These are phyloP conservation scores for Clupea harengus DNA, from an alignment of 2,113 vertebrate genomes.

Conservation along the genomic window DNA sequence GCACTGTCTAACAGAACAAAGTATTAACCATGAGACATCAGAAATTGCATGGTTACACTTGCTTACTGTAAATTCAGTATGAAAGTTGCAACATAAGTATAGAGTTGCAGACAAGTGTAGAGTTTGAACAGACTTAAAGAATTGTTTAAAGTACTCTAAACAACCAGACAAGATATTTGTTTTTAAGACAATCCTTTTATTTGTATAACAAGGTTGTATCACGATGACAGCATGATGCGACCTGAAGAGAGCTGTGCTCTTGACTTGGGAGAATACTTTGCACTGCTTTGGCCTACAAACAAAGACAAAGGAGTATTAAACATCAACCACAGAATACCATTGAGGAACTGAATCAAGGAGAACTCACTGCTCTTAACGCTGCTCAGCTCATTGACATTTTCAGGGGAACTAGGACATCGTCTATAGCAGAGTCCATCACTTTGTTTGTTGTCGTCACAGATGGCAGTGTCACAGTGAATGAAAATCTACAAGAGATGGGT, in stretches of 20 bases:
- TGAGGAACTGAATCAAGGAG: not conserved
- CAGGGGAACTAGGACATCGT: conserved; percentile 43
- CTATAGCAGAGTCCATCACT: conserved; percentile 47
- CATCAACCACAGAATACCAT: not conserved
- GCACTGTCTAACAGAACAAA: too few species aligned
- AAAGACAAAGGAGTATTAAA: not conserved
- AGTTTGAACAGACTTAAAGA: too few species aligned
- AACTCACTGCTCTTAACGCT: not conserved
- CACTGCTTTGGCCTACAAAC: not conserved
- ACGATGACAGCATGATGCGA: not conserved
- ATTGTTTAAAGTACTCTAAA: too few species aligned
- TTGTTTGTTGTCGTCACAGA: conserved; percentile 58
- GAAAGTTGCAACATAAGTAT: too few species aligned
- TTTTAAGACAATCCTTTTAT: not conserved
- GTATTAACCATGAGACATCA: too few species aligned
- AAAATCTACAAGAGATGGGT: conserved; percentile 50
- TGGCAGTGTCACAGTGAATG: conserved; percentile 62
- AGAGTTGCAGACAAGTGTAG: too few species aligned
- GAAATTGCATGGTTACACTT: too few species aligned
- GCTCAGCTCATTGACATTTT: too few species aligned
- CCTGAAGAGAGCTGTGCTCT: not conserved
- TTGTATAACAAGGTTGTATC: not conserved
- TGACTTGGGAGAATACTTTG: not conserved
- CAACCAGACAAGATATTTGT: not conserved
- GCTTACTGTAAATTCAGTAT: too few species aligned